These are phyloP conservation scores for Mythimna ferrago DNA, from an alignment of 2,888 invertebrate genomes.

Conservation along the genomic window DNA sequence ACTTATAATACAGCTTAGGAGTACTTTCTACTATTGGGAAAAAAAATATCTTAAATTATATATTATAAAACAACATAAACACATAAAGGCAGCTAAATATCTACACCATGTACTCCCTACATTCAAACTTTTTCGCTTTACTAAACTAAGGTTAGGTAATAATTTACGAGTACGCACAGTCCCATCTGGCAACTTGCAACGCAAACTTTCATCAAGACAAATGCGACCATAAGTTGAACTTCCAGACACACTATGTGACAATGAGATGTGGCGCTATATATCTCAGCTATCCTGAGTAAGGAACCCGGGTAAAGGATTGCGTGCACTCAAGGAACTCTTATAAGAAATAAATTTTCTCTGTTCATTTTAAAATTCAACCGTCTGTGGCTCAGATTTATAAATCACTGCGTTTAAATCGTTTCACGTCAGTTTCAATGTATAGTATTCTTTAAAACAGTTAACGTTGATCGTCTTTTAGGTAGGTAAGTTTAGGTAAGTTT, in stretches of 20 bases:
- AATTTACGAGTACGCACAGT: background rate
- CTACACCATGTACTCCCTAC: background rate
- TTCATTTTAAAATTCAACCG: conserved; percentile 26
- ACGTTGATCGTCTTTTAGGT: background rate
- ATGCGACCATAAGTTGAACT: conserved; percentile 44
- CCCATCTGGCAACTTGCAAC: background rate
- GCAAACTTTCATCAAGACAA: conserved; percentile 28
- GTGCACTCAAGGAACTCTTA: conserved; percentile 27
- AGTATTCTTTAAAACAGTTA: background rate
- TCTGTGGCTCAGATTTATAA: background rate
- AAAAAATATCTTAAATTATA: no score
- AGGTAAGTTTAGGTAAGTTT: background rate
- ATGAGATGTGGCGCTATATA: conserved; percentile 33
- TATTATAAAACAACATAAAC: no score
- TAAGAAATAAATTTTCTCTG: conserved; percentile 27
- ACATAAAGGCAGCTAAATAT: background rate
- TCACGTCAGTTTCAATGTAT: background rate
- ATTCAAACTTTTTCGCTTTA: conserved; percentile 9
- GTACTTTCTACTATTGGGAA: no score
- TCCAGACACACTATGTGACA: conserved; percentile 24
- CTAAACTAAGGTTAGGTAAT: conserved; percentile 11
- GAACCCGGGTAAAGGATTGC: conserved; percentile 26
- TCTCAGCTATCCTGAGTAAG: conserved; percentile 30
- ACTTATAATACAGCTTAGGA: no score
- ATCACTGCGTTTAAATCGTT: background rate